Percentiles rank a stretch among this genome's conserved stretches.
Evolutionary conservation across 2,113 vertebrate species (phyloP).

Genomic region (Ginglymostoma cirratum): DNA sequence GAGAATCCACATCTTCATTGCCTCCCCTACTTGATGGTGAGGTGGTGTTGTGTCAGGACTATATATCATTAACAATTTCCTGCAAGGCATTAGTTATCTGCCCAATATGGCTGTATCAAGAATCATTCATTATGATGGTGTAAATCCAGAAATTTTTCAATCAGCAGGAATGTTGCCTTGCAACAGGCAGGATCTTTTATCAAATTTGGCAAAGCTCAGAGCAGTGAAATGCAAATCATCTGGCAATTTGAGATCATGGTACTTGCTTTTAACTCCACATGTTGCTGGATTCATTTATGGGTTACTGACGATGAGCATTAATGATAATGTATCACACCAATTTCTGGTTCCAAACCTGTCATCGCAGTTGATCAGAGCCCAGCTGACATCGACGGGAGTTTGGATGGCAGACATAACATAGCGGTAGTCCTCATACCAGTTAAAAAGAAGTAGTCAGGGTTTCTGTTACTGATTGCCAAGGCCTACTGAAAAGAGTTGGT

Average conservation of each 20-base stretch:
- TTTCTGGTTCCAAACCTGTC: no score
- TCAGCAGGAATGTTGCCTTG: neutral
- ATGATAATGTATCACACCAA: no score
- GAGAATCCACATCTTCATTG: neutral
- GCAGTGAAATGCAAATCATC: neutral
- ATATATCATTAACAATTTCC: neutral
- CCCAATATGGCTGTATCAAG: neutral
- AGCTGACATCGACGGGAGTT: no score
- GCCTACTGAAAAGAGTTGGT: no score
- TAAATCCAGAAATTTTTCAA: neutral
- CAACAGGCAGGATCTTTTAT: neutral
- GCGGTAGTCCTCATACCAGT: no score
- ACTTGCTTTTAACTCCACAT: neutral
- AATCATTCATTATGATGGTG: neutral
- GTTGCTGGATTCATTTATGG: neutral
- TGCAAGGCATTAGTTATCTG: neutral
- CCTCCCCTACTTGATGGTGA: no score
- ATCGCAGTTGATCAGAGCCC: no score
- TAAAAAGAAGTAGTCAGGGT: no score
- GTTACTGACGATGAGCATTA: neutral
- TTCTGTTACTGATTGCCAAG: no score
- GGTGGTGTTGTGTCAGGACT: neutral
- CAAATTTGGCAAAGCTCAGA: neutral
- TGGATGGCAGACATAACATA: no score
- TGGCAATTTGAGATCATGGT: neutral